Conservation (phyloP, 2,888 invertebrate genomes). For the Eristalis arbustorum region DNA sequence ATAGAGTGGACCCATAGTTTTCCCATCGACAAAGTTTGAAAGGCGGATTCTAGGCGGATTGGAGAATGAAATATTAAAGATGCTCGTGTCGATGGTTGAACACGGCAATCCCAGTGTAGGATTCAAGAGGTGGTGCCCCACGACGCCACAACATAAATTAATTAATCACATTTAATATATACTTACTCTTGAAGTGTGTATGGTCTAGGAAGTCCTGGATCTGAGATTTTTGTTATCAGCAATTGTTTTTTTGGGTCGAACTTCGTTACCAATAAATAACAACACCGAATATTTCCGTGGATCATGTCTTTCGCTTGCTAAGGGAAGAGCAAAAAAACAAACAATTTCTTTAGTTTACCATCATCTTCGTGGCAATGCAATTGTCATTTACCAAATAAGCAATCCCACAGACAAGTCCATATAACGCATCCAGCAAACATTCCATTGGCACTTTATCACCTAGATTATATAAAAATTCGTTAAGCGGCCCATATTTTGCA, state of each 20-base stretch:
- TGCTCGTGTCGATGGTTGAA: too few relatives aligned
- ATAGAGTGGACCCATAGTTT: too few relatives aligned
- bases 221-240: constrained; percentile 90
- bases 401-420: constrained; percentile 90
- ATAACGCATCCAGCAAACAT: constrained; percentile 90
- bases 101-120: too few relatives aligned
- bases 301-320: constrained; percentile 89
- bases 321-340: constrained; percentile 56
- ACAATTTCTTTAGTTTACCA: background rate
- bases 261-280: constrained; percentile 89
- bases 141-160: background rate
- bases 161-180: background rate
- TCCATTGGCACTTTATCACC: constrained; percentile 83
- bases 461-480: constrained; percentile 81
- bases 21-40: too few relatives aligned
- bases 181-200: constrained; percentile 85
- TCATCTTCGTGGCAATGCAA: background rate
- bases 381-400: constrained; percentile 87
- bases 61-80: too few relatives aligned
- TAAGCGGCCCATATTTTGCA: constrained; percentile 88
- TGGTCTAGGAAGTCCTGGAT: constrained; percentile 87
- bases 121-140: too few relatives aligned
- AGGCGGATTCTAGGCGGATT: too few relatives aligned
- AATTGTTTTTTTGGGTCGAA: constrained; percentile 84
- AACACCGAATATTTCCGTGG: constrained; percentile 92